Evolutionary conservation across 2,888 invertebrate genomes (phyloP), one percentile per base, ranked within the genome.

Genomic region (Dicyrtomina minuta): DNA sequence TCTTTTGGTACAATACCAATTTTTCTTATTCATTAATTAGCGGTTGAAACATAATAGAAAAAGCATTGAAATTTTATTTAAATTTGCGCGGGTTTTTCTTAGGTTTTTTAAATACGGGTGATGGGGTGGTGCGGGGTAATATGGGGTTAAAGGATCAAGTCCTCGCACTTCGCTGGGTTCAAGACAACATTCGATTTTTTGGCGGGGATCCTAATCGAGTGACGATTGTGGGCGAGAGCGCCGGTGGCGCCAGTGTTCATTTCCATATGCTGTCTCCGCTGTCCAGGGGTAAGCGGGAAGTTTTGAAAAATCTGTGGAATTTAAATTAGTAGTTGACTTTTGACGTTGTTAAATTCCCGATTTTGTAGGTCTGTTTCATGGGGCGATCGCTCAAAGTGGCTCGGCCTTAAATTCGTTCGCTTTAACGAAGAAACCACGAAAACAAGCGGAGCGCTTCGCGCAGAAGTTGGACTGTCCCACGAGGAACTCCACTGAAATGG

Each of bases 331-430:
- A 17, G 43, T 43, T 43, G 43, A 43, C 13, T 10, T 13, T 43
- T 43, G 13, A 43, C 13, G 43, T 15, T 10, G 10, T 43, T 43
- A 15, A 13, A 43, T 43, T 43, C 43, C n/a, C n/a, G n/a, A n/a
- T n/a, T n/a, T n/a, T n/a, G n/a, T n/a, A 55, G 55, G 55, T 2
- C 22, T 60, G n/a, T 60, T 60, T 39, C 59, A 60, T 41, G 41
- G 59, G 2, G 59, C 59, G 6, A 60, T 60, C 17, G 59, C 41
- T 6, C 59, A 60, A 41, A 61, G 55, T 53, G 75, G 74, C 1
- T 70, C 70, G 2, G 73, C 72, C 6, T 60, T 73, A 15, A 70
- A 73, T 56, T 74, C 73, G 33, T 76, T 73, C 70, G 58, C 72
- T 20, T 68, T 74, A 1, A 66, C 55, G 43, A 68, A 62, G 49